Percentiles rank a stretch among this genome's conserved stretches.
These are phyloP conservation scores for Dicranocentrus wangi DNA, from an alignment of 2,888 invertebrate genomes.

Conservation along the genomic window DNA sequence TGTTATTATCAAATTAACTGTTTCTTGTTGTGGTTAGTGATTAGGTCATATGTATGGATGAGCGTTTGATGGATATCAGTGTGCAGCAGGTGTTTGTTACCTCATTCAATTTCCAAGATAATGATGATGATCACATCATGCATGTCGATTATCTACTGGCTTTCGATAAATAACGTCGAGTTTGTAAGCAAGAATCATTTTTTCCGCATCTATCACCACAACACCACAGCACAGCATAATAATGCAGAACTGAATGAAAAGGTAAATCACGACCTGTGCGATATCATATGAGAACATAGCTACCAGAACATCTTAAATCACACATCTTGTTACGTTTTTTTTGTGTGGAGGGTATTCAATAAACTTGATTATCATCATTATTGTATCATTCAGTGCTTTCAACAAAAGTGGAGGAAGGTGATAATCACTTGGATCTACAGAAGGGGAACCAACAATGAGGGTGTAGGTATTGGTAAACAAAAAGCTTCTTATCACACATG, in stretches of 20 bases:
- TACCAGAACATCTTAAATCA: conserved; percentile 33
- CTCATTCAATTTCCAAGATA: conserved; percentile 18
- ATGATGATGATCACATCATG: conserved; percentile 38
- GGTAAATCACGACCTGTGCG: conserved; percentile 25
- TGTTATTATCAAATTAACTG: conserved; percentile 34
- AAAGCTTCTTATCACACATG: neutral
- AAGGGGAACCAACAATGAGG: too few relatives aligned
- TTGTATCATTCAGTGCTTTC: neutral
- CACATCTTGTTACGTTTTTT: conserved; percentile 26
- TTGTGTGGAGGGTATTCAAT: conserved; percentile 24
- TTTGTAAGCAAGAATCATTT: neutral
- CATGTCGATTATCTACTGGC: conserved; percentile 43
- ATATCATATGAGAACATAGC: conserved; percentile 1
- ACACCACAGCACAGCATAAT: too few relatives aligned
- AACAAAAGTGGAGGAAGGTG: neutral
- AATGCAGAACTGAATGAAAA: neutral
- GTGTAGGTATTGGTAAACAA: too few relatives aligned
- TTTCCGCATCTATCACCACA: too few relatives aligned
- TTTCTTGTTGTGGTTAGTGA: conserved; percentile 6
- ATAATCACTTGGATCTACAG: too few relatives aligned
- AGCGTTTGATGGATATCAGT: neutral
- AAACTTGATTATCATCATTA: neutral
- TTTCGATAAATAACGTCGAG: conserved; percentile 22
- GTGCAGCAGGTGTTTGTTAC: conserved; percentile 34
- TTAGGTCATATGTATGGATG: conserved; percentile 16